Base-by-base conservation (phyloP, 2,113 vertebrate genomes). In the Cyprinodon tularosa region DNA sequence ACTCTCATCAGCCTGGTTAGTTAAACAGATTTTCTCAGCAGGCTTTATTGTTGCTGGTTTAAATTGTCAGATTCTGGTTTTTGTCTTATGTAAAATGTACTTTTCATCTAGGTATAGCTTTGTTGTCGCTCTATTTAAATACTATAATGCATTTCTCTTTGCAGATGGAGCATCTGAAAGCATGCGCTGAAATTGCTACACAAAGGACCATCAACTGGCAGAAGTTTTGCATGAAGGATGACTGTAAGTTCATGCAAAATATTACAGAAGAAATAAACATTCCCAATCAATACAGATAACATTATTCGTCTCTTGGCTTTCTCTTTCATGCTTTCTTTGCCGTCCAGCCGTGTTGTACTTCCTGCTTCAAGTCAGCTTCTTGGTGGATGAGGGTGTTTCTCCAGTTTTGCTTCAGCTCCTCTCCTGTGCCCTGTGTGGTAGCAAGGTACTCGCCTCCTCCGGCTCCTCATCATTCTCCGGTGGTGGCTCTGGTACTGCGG, bases 161-260 rank as follows among this genome's bases (percentile, higher is more conserved):
- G 61, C 91, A 99, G 98, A 99, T 99, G 98, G 98, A 99, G 48
- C 98, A 99, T 47, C 83, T 99, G 4, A 99, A 99, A 89, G 97
- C 98, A 67, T 99, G 98, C 84, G 98, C 98, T 2, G 98, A 99
- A 94, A 99, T 99, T 4, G 97, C 98, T 53, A 97, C 97, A 0
- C 98, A 99, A 89, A 89, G 98, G 45, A 99, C 98, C 0, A 89
- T 97, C 74, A 99, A 99, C 94, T 99, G 98, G 98, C 98, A 99
- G 92, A 99, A 98, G 63, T 99, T 99, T 91, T 99, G 98, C 90
- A 96, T 99, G 91, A 99, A 99, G 90, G 98, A 99, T 3, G 98
- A 99, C 84, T 99, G 98, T 99, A 93, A 96, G 98, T 92, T 71
- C 1, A 68, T 70, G 75, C 2, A 14, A 13, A 14, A 38, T 20